Evolutionary conservation across 2,888 invertebrate genomes (phyloP).

Genomic region (Tinea trinotella): DNA sequence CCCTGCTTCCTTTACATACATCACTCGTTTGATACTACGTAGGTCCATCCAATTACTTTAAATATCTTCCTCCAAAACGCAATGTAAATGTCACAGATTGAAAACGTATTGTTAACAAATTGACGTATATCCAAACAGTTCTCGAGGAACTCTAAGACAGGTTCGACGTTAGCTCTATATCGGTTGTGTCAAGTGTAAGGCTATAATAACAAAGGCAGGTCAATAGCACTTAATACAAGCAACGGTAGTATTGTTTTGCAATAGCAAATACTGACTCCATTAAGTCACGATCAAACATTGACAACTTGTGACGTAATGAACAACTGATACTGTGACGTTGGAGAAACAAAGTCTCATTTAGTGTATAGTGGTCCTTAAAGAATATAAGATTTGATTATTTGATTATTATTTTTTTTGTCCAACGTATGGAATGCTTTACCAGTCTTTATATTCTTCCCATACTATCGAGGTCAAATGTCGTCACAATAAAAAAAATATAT

Average conservation of each 20-base stretch:
- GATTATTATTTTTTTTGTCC: too few species aligned
- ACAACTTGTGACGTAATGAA: slow-evolving; percentile 26
- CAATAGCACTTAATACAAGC: slow-evolving; percentile 14
- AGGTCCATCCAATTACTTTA: too few species aligned
- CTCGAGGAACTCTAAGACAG: neutral
- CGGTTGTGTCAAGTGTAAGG: slow-evolving; percentile 6
- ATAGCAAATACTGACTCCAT: slow-evolving; percentile 26
- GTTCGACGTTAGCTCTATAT: neutral
- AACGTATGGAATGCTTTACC: too few species aligned
- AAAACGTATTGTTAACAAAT: neutral
- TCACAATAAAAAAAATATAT: too few species aligned
- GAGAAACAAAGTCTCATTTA: neutral
- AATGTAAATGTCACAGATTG: too few species aligned
- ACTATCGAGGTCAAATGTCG: too few species aligned
- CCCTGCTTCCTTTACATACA: too few species aligned
- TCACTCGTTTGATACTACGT: too few species aligned
- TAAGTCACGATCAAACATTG: slow-evolving; percentile 26
- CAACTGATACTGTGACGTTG: slow-evolving; percentile 18
- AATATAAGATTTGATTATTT: too few species aligned
- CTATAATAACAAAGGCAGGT: slow-evolving; percentile 10
- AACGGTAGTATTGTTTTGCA: slow-evolving; percentile 23
- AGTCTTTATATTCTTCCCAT: too few species aligned
- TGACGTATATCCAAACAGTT: neutral
- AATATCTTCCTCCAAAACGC: too few species aligned
- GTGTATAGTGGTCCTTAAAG: too few species aligned